phyloP scores from a whole-genome alignment of 2,113 vertebrate species.

The Pterocles gutturalis region DNA sequence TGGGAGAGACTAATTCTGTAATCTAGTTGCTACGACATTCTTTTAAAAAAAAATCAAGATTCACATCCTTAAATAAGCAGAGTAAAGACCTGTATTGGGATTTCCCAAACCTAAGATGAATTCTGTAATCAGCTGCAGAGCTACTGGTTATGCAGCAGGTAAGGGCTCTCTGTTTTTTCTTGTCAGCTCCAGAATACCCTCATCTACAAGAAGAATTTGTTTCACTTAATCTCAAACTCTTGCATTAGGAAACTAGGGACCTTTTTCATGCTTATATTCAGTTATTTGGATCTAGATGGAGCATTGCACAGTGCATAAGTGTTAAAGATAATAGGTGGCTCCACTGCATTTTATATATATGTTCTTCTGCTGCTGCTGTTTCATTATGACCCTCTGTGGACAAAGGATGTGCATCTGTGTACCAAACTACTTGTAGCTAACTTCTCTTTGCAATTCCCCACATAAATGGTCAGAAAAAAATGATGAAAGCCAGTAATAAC shows the following conservation, averaged over 20 bases:
- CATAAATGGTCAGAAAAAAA: background rate
- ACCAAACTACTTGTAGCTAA: background rate
- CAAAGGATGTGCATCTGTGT: background rate
- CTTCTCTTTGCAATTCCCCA: background rate
- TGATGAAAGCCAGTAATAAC: background rate
- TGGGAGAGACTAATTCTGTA: background rate
- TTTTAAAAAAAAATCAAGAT: background rate
- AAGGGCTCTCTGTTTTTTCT: background rate
- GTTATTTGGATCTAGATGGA: background rate
- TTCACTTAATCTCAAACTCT: background rate
- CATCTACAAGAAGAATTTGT: background rate
- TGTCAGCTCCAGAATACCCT: background rate
- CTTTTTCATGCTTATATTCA: background rate
- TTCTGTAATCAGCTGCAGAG: background rate
- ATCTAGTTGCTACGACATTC: background rate
- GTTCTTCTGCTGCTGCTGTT: background rate
- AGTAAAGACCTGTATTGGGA: background rate
- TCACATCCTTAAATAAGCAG: background rate
- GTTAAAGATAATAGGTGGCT: background rate
- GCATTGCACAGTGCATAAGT: background rate
- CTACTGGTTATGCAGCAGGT: background rate
- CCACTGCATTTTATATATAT: background rate
- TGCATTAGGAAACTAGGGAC: background rate
- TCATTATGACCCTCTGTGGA: background rate
- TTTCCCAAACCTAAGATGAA: background rate